Evolutionary conservation across 2,113 vertebrate species (phyloP), one percentile per base, ranked within the genome.

Genomic region (Numenius arquata): DNA sequence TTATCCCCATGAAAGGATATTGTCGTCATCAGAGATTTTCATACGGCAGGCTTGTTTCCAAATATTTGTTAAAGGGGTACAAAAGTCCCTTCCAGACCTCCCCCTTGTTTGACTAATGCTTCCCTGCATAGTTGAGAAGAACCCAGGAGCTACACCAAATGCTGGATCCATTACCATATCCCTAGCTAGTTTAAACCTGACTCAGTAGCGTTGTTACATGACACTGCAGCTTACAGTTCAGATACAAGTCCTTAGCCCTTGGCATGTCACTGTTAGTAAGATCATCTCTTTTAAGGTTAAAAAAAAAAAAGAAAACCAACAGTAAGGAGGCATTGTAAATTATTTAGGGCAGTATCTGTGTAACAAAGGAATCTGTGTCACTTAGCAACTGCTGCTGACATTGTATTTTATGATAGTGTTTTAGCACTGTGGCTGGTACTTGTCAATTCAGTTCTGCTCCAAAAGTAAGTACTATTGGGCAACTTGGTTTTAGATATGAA

Each of bases 321-420:
- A 38, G 22, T 76, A 36, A 82, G 75, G 52, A 43, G 15, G 25
- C 22, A 43, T 14, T 17, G 25, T 89, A 71, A 71, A 65, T 82
- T 75, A 87, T 92, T 91, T 78, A 84, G 66, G 74, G 15, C 59
- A 41, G 40, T 66, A 50, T 70, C 74, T 76, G 29, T 90, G 40
- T 65, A 70, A 91, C 78, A 85, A 90, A 82, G 55, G 50, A 85
- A 73, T 40, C 4, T 43, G 18, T 76, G 59, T 91, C 89, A 87
- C 89, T 87, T 87, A 87, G 92, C 68, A 93, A 82, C 89, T 72
- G 65, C 66, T 92, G 25, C 56, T 91, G 91, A 86, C 68, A 29
- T 70, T 80, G 59, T 67, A 21, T 70, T 79, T 88, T 88, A 47
- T 74, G 45, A 70, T 8, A 15, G 30, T 25, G 17, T 7, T 87